Percentiles rank a stretch among this genome's conserved stretches.
These are phyloP conservation scores for Brachyhypopomus occidentalis DNA, from an alignment of 2,113 vertebrate species.

Conservation along the genomic window DNA sequence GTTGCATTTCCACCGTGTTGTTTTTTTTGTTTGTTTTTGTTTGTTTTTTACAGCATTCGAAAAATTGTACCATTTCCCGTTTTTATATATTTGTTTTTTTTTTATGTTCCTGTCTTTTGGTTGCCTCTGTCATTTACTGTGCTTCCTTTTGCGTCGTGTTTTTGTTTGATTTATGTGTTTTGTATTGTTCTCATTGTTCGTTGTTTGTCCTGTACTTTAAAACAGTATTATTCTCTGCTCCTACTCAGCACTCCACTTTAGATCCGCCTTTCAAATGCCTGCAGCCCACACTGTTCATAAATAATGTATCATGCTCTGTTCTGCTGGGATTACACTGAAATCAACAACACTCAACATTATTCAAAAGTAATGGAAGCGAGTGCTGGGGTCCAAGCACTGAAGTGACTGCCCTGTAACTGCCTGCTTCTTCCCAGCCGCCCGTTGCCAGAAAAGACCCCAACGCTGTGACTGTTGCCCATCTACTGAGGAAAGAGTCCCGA, in stretches of 20 bases:
- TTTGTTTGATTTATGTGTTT: background rate
- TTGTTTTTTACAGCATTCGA: background rate
- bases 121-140: background rate
- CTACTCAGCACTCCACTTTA: background rate
- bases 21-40: background rate
- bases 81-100: background rate
- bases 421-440: slow-evolving; percentile 66
- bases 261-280: background rate
- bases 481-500: slow-evolving; percentile 65
- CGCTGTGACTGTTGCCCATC: slow-evolving; percentile 70
- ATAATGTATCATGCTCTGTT: background rate
- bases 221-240: background rate
- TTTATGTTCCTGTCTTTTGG: background rate
- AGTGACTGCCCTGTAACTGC: background rate
- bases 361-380: background rate
- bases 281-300: background rate
- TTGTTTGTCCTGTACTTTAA: background rate
- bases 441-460: slow-evolving; percentile 76
- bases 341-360: background rate
- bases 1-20: slow-evolving; percentile 23
- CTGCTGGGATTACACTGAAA: too few species aligned
- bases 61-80: background rate
- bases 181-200: background rate
- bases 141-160: background rate
- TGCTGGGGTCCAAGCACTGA: background rate